A percentile compares a stretch with the other conserved stretches of the same genome.
Evolutionary conservation across 2,888 invertebrate species (phyloP).

Genomic region (Drosophila paucipuncta): DNA sequence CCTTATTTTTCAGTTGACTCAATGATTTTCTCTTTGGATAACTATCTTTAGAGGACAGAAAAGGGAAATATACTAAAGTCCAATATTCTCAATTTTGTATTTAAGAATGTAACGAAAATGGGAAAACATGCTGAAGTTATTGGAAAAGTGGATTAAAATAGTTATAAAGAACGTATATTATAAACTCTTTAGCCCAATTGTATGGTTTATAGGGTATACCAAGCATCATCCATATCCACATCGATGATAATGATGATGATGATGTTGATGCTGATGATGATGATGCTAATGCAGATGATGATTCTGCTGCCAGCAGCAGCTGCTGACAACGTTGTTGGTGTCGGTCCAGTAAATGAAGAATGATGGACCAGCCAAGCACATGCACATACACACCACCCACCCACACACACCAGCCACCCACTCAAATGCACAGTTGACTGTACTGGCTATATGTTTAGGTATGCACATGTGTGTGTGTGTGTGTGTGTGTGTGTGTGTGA

Average conservation of each 20-base stretch:
- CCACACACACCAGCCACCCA: neutral
- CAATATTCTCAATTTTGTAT: neutral
- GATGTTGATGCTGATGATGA: conserved; percentile 10
- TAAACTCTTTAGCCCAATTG: neutral
- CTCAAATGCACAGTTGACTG: conserved; percentile 32
- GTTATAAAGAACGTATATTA: no score
- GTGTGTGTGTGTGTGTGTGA: neutral
- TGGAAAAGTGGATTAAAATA: neutral
- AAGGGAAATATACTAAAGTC: no score
- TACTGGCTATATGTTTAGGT: conserved; percentile 15
- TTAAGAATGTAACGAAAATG: neutral
- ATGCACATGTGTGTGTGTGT: no score
- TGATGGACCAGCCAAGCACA: conserved; percentile 66
- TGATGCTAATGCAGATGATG: conserved; percentile 36
- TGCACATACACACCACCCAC: neutral
- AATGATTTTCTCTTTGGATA: neutral
- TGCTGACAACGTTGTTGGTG: conserved; percentile 73
- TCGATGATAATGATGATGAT: conserved; percentile 48
- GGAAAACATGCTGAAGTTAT: neutral
- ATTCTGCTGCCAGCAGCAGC: conserved; percentile 52
- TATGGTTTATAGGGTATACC: neutral
- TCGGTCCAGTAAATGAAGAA: conserved; percentile 79
- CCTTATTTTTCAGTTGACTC: neutral
- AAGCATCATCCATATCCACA: conserved; percentile 59
- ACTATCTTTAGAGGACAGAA: no score